Evolutionary conservation across 2,888 invertebrate species (phyloP), one percentile per base, ranked within the genome.

Genomic region (Stenchaetothrips biformis): DNA sequence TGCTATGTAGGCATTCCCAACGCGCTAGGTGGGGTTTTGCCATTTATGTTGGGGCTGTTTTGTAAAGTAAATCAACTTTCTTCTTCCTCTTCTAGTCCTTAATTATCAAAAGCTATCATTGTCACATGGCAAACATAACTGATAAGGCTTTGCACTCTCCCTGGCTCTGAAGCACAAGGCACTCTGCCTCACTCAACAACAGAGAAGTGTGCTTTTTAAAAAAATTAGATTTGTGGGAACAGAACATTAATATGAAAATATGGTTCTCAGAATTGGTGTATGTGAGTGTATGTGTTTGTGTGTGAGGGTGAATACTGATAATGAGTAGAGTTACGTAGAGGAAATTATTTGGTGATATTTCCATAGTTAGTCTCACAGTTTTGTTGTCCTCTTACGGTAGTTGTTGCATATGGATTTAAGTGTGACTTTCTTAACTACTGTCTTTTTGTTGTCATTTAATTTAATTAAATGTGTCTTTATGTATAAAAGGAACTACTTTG

Each of bases 371-470:
- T 74, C 11, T 74, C 11, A 21, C 25, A 25, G 25, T 74, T 74
- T 74, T 74, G 67, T 74, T 74, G 59, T 18, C 59, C 6, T 21
- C 25, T 21, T 74, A 25, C 4, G 11, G 21, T 11, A 74, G 11
- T 74, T 74, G 67, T 25, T 74, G 21, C 21, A 74, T 25, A 25
- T 25, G 25, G 25, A 25, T 25, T 7, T 7, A 25, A 25, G n/a
- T 74, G 67, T 74, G 67, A 74, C n/a, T 74, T 25, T 21, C 9
- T 74, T 74, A 21, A 25, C 53, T 53, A 53, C 67, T 74, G 67
- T 74, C 67, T 21, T 74, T 74, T 25, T 74, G 67, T 74, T 74
- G 21, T 67, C 9, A 74, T 74, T 59, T 37, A 37, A 37, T 37
- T 37, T 37, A 37, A 37, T 37, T 37, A 37, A 37, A 37, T 37